Conservation (phyloP, 2,113 vertebrate species). For the Zosterops japonicus region DNA sequence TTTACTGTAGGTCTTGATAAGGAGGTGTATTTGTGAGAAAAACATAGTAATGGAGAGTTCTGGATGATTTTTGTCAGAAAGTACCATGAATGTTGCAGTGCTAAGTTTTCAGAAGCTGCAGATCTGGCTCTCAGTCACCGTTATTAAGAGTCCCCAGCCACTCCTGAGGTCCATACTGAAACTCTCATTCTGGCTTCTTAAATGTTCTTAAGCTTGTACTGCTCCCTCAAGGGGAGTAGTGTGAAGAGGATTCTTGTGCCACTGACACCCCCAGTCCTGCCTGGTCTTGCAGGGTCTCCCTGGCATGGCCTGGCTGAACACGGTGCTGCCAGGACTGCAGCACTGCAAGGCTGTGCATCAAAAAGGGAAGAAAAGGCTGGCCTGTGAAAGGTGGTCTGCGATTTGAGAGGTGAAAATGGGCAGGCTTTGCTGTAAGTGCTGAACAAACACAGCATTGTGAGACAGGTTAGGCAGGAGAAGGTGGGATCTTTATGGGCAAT, state of each 20-base stretch:
- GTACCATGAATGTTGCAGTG: neutral
- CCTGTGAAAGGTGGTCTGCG: neutral
- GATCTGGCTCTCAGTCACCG: neutral
- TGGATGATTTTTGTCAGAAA: neutral
- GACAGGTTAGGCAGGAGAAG: neutral
- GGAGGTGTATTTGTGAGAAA: neutral
- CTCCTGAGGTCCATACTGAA: neutral
- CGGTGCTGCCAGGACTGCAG: neutral
- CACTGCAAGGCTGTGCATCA: neutral
- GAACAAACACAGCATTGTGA: neutral
- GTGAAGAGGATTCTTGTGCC: neutral
- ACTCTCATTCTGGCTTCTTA: neutral
- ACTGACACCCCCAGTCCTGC: neutral
- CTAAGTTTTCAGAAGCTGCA: neutral
- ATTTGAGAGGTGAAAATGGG: neutral
- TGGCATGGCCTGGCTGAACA: rapidly evolving
- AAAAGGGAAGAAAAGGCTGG: rapidly evolving
- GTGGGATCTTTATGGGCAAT: neutral
- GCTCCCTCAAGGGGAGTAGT: neutral
- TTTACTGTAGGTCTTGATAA: neutral
- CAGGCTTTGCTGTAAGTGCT: neutral
- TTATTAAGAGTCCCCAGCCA: neutral
- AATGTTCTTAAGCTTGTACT: neutral
- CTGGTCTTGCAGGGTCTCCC: neutral
- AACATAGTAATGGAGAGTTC: neutral